phyloP scores from a whole-genome alignment of 2,888 invertebrate genomes.

The Biston betularia region DNA sequence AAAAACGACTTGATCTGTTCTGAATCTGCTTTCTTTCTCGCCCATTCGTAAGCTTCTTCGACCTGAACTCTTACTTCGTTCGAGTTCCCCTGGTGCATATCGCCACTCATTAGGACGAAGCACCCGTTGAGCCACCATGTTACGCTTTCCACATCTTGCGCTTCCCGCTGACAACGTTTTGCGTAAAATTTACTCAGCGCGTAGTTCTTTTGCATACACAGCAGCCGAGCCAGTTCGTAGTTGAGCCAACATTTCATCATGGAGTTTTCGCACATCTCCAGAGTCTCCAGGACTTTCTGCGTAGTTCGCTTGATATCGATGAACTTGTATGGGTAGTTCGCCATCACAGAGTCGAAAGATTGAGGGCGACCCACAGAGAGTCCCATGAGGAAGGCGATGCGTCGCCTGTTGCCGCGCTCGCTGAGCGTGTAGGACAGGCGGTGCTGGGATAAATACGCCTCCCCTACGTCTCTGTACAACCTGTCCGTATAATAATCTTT shows the following conservation, averaged over 20 bases:
- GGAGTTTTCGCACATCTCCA: conserved; percentile 80
- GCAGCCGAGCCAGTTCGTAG: conserved; percentile 75
- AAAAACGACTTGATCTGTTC: conserved; percentile 76
- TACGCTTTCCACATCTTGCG: conserved; percentile 67
- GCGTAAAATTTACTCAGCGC: conserved; percentile 79
- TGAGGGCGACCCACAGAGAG: conserved; percentile 72
- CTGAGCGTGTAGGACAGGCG: conserved; percentile 77
- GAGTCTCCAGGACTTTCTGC: conserved; percentile 62
- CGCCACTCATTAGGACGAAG: conserved; percentile 77
- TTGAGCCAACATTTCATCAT: conserved; percentile 81
- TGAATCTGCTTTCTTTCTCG: conserved; percentile 72
- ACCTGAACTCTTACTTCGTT: conserved; percentile 78
- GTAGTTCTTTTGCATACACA: conserved; percentile 76
- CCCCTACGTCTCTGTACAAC: conserved; percentile 75
- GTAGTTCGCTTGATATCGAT: conserved; percentile 73
- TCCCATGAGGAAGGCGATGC: conserved; percentile 80
- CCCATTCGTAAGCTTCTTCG: conserved; percentile 75
- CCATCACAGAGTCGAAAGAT: conserved; percentile 80
- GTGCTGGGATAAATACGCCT: conserved; percentile 74
- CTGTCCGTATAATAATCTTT: conserved; percentile 76
- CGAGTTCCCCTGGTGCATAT: conserved; percentile 80
- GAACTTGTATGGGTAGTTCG: conserved; percentile 77
- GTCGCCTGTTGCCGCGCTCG: conserved; percentile 76
- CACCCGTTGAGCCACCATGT: conserved; percentile 81
- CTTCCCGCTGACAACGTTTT: conserved; percentile 77